Conservation (phyloP, 2,888 invertebrate species). For the Andrena bucephala region DNA sequence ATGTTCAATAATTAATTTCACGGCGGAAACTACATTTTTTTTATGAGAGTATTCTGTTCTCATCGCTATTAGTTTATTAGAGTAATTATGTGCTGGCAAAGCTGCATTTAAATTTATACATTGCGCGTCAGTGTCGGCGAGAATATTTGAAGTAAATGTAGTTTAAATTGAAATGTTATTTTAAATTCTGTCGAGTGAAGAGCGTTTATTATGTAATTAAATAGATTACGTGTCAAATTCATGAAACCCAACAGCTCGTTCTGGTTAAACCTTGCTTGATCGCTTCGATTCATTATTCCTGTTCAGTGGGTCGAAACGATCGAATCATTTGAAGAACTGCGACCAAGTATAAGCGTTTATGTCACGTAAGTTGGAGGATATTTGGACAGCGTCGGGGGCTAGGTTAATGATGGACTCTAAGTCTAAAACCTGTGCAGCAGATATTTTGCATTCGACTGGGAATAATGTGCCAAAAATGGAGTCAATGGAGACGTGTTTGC, state of each 20-base stretch:
- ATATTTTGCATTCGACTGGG: neutral
- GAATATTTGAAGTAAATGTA: neutral
- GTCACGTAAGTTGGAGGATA: neutral
- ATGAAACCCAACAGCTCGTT: slow-evolving; percentile 10
- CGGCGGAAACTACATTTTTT: too few species aligned
- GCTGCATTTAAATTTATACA: neutral
- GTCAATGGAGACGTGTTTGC: neutral
- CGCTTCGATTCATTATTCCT: slow-evolving; percentile 58
- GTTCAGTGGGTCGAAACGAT: slow-evolving; percentile 66
- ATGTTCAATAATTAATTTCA: too few species aligned
- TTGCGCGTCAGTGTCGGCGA: neutral
- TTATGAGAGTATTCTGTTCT: neutral
- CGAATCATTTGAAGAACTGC: slow-evolving; percentile 28
- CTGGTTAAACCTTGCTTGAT: slow-evolving; percentile 9
- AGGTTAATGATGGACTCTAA: too few species aligned
- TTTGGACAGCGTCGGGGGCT: neutral
- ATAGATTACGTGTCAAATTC: neutral
- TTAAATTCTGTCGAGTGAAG: neutral
- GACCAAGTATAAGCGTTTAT: slow-evolving; percentile 4
- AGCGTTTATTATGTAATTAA: slow-evolving; percentile 38
- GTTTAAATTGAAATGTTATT: neutral
- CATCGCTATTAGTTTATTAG: neutral
- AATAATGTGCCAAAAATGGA: neutral
- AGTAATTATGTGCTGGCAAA: neutral
- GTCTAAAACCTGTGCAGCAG: neutral